These are phyloP conservation scores for Lampris megalopsis DNA, from an alignment of 2,113 vertebrate species.

Conservation along the genomic window DNA sequence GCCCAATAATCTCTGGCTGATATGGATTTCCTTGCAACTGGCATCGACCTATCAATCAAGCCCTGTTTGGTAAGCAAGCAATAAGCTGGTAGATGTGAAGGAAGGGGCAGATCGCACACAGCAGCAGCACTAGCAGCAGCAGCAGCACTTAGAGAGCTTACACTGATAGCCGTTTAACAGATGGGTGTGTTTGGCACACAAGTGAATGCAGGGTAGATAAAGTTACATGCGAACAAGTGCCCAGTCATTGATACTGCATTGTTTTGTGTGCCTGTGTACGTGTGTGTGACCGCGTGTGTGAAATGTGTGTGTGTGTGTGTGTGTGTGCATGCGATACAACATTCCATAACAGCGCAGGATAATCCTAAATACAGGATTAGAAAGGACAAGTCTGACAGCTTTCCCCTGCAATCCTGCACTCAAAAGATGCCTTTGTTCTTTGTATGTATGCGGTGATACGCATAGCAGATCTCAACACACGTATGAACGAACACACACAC, in stretches of 20 bases:
- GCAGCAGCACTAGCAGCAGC: background rate
- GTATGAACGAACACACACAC: background rate
- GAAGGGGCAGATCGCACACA: background rate
- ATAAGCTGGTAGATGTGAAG: background rate
- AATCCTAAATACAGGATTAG: conserved; percentile 63
- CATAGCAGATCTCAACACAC: background rate
- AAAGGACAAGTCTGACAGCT: conserved; percentile 56
- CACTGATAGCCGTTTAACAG: background rate
- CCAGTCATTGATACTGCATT: conserved; percentile 7
- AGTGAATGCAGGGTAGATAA: background rate
- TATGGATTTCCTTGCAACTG: too few species aligned
- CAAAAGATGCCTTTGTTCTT: conserved; percentile 69
- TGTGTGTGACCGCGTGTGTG: background rate
- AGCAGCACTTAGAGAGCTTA: background rate
- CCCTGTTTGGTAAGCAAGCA: too few species aligned
- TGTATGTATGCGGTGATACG: conserved; percentile 4
- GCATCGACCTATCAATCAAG: too few species aligned
- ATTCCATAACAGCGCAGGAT: conserved; percentile 48
- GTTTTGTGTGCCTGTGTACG: background rate
- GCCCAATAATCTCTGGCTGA: too few species aligned
- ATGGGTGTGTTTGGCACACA: conserved; percentile 17
- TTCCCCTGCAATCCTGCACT: conserved; percentile 31
- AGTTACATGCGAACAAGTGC: background rate
- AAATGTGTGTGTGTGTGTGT: conserved; percentile 5
- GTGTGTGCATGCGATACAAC: conserved; percentile 36